A percentile compares a stretch with the other conserved stretches of the same genome.
phyloP scores from a whole-genome alignment of 2,888 invertebrate genomes.

The Troides helena region DNA sequence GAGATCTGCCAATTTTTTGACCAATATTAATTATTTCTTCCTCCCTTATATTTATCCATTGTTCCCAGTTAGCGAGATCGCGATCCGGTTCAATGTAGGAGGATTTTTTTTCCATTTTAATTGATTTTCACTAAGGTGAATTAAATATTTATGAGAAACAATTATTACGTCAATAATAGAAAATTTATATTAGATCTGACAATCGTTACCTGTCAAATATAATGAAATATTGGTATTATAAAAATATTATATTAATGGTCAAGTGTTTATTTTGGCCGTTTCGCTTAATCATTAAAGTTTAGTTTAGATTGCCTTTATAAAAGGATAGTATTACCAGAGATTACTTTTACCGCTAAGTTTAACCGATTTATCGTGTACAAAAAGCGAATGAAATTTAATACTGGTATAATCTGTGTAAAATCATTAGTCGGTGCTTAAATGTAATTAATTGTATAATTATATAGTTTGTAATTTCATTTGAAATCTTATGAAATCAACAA shows the following conservation, averaged over 20 bases:
- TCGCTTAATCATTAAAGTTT: too few species aligned
- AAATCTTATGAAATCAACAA: too few species aligned
- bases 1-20: conserved; percentile 44
- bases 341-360: too few species aligned
- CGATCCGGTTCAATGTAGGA: conserved; percentile 47
- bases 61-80: conserved; percentile 64
- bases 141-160: neutral
- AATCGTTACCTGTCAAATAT: neutral
- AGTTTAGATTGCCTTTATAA: too few species aligned
- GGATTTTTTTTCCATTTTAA: conserved; percentile 33
- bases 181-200: neutral
- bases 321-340: too few species aligned
- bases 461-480: too few species aligned
- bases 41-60: conserved; percentile 64
- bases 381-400: too few species aligned
- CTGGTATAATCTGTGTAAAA: too few species aligned
- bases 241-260: neutral
- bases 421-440: too few species aligned
- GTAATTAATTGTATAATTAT: too few species aligned
- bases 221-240: neutral
- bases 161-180: neutral
- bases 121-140: neutral
- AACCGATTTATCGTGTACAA: too few species aligned
- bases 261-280: neutral
- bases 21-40: conserved; percentile 54